Evolutionary conservation across 2,888 invertebrate species (phyloP), one percentile per base, ranked within the genome.

Genomic region (Druceiella hillmani): DNA sequence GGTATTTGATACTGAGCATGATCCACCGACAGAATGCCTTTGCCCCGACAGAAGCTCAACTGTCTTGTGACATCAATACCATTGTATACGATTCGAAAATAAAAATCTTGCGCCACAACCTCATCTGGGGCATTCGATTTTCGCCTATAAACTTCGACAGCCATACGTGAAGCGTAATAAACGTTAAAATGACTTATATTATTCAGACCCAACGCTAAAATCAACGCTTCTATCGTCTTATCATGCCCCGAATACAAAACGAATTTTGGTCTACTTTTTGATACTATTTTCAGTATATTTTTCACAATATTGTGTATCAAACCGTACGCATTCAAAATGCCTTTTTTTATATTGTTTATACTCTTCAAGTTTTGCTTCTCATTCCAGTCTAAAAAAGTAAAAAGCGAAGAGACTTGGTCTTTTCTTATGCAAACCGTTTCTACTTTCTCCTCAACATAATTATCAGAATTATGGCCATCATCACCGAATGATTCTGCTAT

Each of bases 191-290:
- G 72, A 30, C 76, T 75, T 41, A 77, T 75, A 38, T 69, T 73
- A 12, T 63, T 67, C 3, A 90, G 61, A 0, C 93, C 92, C 31
- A 95, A 58, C 0, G 91, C 87, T 2, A 85, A 72, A 2, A 87
- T 78, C 22, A 95, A 62, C 46, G 90, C 87, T 52, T 90, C 87
- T 22, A 95, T 56, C 0, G 94, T 94, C 54, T 87, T 85, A 60
- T 95, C 95, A 53, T 95, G 95, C 0, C 93, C 94, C 0, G 94
- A 93, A 56, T 87, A 91, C 0, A 91, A 54, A 0, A 87, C 81
- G 38, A 90, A 75, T 52, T 82, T 83, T 0, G 83, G 83, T 40
- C 77, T 78, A 40, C 77, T 78, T 31, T 85, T 84, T 0, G 84
- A 83, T 48, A 89, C 83, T 72, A 89, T 86, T 50, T 82, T 75